Evolutionary conservation across 2,888 invertebrate genomes (phyloP), one percentile per base, ranked within the genome.

Genomic region (Dryocosmus kuriphilus): DNA sequence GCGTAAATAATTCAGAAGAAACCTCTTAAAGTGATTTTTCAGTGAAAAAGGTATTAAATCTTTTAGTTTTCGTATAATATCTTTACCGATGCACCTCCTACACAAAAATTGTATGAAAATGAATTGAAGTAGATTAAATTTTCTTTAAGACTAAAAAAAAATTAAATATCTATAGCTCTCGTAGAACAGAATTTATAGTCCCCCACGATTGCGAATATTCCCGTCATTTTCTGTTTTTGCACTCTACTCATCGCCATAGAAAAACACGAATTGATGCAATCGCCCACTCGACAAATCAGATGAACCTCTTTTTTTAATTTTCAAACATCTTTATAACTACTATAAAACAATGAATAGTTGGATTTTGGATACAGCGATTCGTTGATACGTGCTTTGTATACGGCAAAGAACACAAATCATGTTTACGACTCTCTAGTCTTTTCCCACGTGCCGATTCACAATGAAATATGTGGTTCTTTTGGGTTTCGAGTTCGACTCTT

Each of bases 331-430:
- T 90, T 89, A 89, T 82, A 84, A 77, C 86, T 81, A 80, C 87
- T 86, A 90, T 90, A 90, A 90, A 90, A 89, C 90, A 90, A 89
- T 90, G 87, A 90, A 90, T 85, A 82, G 84, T 82, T 78, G 63
- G 81, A 82, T 84, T 83, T 86, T 79, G 84, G 83, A 80, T 81
- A 79, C 80, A 75, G 51, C 77, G 80, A 74, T 80, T 80, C 76
- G 80, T 81, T 74, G 77, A 83, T 83, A 81, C 75, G 77, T 79
- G 80, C 77, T 81, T 81, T 78, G 81, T 79, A 80, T 81, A 81
- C 80, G 80, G 80, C 77, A 67, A 79, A 67, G 57, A 78, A 57
- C 60, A 63, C 81, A 83, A 80, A 80, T 83, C 80, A 81, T 67
- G 74, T 83, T 83, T 83, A 81, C 81, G 80, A 71, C 65, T 77